These are phyloP conservation scores for Melanerpes formicivorus DNA, from an alignment of 2,113 vertebrate genomes.

Conservation along the genomic window DNA sequence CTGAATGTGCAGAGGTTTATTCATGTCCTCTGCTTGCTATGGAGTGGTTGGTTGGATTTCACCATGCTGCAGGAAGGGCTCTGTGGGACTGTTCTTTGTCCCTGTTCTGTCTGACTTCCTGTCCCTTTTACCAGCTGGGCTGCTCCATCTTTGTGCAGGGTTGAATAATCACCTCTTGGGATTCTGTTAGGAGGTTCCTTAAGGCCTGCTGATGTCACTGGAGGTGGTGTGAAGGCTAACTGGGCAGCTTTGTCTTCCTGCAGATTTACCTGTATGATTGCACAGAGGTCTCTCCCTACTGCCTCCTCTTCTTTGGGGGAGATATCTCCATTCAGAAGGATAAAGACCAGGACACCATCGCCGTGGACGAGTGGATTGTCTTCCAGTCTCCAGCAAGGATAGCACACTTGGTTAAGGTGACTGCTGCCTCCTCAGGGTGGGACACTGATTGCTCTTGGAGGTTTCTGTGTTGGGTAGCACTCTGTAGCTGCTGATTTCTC, in stretches of 20 bases:
- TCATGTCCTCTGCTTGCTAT: not conserved
- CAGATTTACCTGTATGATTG: conserved; percentile 99
- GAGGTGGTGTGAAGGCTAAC: not conserved
- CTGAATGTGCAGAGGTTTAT: not conserved
- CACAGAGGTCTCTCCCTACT: conserved; percentile 97
- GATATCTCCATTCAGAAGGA: conserved; percentile 97
- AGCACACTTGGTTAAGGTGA: conserved; percentile 94
- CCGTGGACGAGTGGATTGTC: conserved; percentile 97
- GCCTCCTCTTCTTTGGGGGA: conserved; percentile 95
- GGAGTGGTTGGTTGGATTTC: not conserved
- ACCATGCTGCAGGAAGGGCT: not conserved
- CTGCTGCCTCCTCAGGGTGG: not conserved
- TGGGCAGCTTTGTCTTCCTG: not conserved
- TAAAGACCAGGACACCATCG: conserved; percentile 91
- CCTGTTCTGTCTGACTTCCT: not conserved
- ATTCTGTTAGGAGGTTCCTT: not conserved
- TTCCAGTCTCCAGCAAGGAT: conserved; percentile 94
- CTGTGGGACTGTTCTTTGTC: not conserved
- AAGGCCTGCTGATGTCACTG: not conserved
- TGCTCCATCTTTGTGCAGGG: not conserved
- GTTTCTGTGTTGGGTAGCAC: not conserved
- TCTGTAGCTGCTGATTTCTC: not conserved
- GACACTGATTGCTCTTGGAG: not conserved
- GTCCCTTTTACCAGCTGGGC: not conserved
- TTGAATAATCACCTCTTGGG: not conserved